Percentiles rank a stretch among this genome's conserved stretches.
phyloP scores from a whole-genome alignment of 2,797 vertebrate genomes.

The Syngnathus acus region DNA sequence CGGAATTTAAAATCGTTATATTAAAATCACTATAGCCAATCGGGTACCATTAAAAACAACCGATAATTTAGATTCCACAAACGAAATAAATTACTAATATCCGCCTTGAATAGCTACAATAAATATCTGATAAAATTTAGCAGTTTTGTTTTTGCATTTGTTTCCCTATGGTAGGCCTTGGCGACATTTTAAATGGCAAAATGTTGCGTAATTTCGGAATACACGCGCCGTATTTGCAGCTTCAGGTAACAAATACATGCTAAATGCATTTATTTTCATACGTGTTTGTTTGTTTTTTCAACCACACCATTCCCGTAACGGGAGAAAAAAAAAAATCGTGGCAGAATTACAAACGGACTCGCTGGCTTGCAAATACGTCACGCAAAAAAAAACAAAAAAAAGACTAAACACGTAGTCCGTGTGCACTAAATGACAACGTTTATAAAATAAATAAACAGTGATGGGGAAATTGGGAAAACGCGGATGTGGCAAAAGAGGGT shows the following conservation, averaged over 20 bases:
- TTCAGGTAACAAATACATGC: background rate
- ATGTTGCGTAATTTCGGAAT: background rate
- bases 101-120: background rate
- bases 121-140: background rate
- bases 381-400: slow-evolving; percentile 7
- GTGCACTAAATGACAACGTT: slow-evolving; percentile 12
- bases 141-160: background rate
- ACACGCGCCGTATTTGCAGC: background rate
- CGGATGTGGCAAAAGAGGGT: slow-evolving; percentile 24
- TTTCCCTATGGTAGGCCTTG: background rate
- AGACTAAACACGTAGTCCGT: slow-evolving; percentile 5
- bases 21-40: too few relatives aligned
- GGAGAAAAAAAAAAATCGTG: background rate
- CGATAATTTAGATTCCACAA: background rate
- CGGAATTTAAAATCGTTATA: too few relatives aligned
- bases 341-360: background rate
- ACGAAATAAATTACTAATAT: background rate
- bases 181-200: background rate
- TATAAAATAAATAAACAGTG: slow-evolving; percentile 9
- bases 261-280: background rate
- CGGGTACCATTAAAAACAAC: too few relatives aligned
- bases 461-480: slow-evolving; percentile 16
- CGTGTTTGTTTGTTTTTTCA: background rate
- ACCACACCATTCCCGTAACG: background rate
- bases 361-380: background rate